phyloP scores from a whole-genome alignment of 1,140 invertebrate species.

The Brachionus koreanus region DNA sequence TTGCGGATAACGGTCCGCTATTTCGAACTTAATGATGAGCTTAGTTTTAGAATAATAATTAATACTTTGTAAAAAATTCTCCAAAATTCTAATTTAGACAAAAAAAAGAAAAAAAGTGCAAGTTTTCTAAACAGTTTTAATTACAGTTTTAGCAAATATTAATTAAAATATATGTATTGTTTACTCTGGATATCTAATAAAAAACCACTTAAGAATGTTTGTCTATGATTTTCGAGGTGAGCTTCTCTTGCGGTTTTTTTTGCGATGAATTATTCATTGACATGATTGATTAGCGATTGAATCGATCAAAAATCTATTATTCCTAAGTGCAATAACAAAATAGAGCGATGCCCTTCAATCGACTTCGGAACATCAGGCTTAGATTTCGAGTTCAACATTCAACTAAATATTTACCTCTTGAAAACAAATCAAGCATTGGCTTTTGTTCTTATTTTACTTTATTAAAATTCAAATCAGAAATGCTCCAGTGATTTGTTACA shows the following conservation, averaged over 20 bases:
- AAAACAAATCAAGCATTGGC: neutral
- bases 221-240: neutral
- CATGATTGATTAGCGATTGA: conserved; percentile 29
- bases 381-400: conserved; percentile 27
- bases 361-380: neutral
- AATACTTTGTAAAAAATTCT: neutral
- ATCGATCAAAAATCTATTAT: conserved; percentile 36
- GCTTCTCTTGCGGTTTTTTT: neutral
- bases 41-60: conserved; percentile 11
- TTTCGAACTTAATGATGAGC: conserved; percentile 11
- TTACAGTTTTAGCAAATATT: conserved; percentile 4
- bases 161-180: neutral
- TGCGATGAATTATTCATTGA: conserved; percentile 35
- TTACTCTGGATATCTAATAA: conserved; percentile 21
- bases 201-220: conserved; percentile 29
- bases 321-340: conserved; percentile 13
- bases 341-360: neutral
- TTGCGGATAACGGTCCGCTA: neutral
- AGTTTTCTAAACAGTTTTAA: conserved; percentile 18
- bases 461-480: neutral
- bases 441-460: neutral
- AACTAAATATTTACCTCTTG: conserved; percentile 25
- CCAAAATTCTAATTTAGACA: neutral
- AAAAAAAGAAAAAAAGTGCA: neutral
- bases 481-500: conserved; percentile 16